Evolutionary conservation across 2,888 invertebrate genomes (phyloP).

Genomic region (Camponotus fellah): DNA sequence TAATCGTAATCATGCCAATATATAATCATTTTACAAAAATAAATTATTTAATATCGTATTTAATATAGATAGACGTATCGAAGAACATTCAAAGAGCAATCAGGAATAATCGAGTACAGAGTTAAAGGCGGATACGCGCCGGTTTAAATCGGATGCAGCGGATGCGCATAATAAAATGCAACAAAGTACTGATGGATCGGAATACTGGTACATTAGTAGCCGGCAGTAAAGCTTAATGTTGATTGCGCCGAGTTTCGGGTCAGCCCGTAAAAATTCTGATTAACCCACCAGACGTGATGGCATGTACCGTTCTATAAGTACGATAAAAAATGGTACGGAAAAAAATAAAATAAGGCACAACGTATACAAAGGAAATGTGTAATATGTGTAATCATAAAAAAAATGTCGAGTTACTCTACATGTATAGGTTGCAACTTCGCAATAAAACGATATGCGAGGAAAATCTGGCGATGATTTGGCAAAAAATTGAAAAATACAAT

Average conservation of each 20-base stretch:
- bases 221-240: constrained; percentile 75
- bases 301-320: constrained; percentile 53
- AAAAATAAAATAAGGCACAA: background rate
- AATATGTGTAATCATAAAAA: constrained; percentile 20
- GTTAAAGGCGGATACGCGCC: background rate
- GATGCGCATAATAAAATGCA: constrained; percentile 70
- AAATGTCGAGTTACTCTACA: constrained; percentile 18
- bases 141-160: constrained; percentile 51
- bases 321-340: constrained; percentile 32
- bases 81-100: constrained; percentile 4
- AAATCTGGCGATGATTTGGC: constrained; percentile 11
- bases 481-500: constrained; percentile 14
- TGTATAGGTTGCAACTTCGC: background rate
- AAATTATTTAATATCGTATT: background rate
- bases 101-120: constrained; percentile 25
- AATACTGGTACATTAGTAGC: constrained; percentile 69
- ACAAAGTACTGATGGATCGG: constrained; percentile 71
- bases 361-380: background rate
- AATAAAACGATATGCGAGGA: constrained; percentile 24
- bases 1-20: background rate
- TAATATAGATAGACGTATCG: background rate
- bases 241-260: constrained; percentile 72
- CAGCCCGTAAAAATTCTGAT: constrained; percentile 74
- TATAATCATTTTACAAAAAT: background rate
- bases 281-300: constrained; percentile 72